Evolutionary conservation across 2,113 vertebrate species (phyloP).

Genomic region (Anguilla japonica): DNA sequence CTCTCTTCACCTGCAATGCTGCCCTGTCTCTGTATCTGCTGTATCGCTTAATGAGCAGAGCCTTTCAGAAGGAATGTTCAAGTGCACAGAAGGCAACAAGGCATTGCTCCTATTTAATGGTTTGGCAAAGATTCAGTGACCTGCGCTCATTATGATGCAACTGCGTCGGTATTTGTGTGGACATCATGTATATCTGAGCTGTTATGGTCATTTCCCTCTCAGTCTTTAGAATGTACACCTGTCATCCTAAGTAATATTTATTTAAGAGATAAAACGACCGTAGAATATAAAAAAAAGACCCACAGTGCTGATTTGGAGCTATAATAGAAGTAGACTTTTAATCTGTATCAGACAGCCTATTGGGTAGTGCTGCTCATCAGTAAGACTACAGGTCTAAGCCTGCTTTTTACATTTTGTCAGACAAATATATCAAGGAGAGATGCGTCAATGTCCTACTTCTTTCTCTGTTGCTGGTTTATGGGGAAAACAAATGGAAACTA

Average conservation of each 20-base stretch:
- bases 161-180: neutral
- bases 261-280: neutral
- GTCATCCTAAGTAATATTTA: neutral
- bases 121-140: neutral
- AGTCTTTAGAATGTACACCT: neutral
- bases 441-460: neutral
- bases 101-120: neutral
- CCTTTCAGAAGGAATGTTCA: neutral
- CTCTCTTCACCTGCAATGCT: neutral
- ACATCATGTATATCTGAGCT: neutral
- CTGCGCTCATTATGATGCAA: neutral
- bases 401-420: neutral
- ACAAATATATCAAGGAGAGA: neutral
- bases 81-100: neutral
- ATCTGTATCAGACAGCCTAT: neutral
- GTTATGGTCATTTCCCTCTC: neutral
- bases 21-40: neutral
- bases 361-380: neutral
- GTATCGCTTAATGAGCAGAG: neutral
- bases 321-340: neutral
- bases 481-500: neutral
- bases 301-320: neutral
- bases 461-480: neutral
- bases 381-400: neutral
- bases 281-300: neutral